A percentile compares a stretch with the other conserved stretches of the same genome.
phyloP scores from a whole-genome alignment of 2,113 vertebrate genomes.

The Protobothrops mucrosquamatus region DNA sequence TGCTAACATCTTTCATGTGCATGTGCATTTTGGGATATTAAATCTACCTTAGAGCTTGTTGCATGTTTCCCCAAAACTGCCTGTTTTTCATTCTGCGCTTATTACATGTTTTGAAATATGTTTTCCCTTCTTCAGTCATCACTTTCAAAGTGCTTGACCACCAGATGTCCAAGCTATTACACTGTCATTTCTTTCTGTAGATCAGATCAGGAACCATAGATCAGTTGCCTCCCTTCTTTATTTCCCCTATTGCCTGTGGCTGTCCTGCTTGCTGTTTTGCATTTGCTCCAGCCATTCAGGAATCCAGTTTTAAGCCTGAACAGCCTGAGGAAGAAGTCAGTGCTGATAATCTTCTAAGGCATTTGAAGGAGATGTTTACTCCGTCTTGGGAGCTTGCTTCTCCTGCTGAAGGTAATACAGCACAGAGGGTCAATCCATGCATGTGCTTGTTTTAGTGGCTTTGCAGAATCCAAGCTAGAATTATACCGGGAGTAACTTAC shows the following conservation, averaged over 20 bases:
- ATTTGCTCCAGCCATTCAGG: constrained; percentile 64
- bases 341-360: constrained; percentile 75
- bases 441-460: constrained; percentile 55
- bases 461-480: constrained; percentile 48
- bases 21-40: not conserved
- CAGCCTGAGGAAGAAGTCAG: constrained; percentile 71
- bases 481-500: constrained; percentile 39
- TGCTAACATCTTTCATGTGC: not conserved
- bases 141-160: not conserved
- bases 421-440: constrained; percentile 36
- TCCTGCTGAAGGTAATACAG: constrained; percentile 73
- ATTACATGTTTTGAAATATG: not conserved
- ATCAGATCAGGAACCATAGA: not conserved
- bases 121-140: no score
- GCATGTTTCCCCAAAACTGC: not conserved
- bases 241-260: constrained; percentile 13
- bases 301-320: constrained; percentile 67
- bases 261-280: constrained; percentile 53
- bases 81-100: not conserved
- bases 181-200: not conserved
- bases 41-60: not conserved
- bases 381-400: constrained; percentile 75
- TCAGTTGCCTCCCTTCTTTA: constrained; percentile 24
- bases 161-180: not conserved
- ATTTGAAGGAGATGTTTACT: constrained; percentile 79